Evolutionary conservation across 2,113 vertebrate genomes (phyloP).

Genomic region (Equus quagga): DNA sequence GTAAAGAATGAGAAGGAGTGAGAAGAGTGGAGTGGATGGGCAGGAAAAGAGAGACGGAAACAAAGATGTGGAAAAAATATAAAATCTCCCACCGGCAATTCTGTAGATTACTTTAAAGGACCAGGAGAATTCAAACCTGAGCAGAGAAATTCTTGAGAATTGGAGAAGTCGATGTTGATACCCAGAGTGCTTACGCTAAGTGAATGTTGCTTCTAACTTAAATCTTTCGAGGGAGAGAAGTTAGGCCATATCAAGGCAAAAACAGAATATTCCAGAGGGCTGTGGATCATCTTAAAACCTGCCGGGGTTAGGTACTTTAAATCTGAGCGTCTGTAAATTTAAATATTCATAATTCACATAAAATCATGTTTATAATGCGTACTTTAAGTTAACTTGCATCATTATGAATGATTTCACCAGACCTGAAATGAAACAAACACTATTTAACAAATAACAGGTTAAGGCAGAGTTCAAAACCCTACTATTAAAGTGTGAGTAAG

Average conservation of each 20-base stretch:
- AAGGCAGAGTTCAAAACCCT: neutral
- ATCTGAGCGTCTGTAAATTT: conserved; percentile 17
- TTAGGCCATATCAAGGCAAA: neutral
- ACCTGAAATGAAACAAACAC: conserved; percentile 36
- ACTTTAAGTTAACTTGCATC: neutral
- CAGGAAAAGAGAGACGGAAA: neutral
- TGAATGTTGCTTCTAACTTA: conserved; percentile 15
- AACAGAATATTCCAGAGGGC: conserved; percentile 19
- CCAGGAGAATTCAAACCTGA: neutral
- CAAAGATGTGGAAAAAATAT: neutral
- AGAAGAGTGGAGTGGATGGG: neutral
- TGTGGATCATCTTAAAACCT: neutral
- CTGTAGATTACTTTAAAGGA: neutral
- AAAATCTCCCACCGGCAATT: neutral
- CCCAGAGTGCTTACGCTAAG: neutral
- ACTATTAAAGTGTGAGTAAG: conserved; percentile 10
- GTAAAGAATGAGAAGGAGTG: neutral
- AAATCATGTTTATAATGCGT: neutral
- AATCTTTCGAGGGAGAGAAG: neutral
- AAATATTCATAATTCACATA: conserved; percentile 13
- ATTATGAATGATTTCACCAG: neutral
- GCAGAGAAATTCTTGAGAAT: neutral
- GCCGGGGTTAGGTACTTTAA: neutral
- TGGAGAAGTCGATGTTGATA: neutral
- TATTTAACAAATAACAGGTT: conserved; percentile 33